These are phyloP conservation scores for Onchidella celtica DNA, from an alignment of 2,888 invertebrate species.

Conservation along the genomic window DNA sequence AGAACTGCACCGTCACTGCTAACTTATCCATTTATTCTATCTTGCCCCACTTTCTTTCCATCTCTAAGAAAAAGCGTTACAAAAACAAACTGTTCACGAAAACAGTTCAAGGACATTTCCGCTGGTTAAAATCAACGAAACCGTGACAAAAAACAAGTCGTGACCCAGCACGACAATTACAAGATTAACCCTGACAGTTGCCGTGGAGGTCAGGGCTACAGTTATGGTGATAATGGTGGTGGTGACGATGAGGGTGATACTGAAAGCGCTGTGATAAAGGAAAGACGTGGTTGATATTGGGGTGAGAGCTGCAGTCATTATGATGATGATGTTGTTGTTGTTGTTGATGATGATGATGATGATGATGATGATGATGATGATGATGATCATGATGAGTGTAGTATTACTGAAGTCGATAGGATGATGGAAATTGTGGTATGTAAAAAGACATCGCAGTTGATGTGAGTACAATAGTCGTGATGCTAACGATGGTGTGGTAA, in stretches of 20 bases:
- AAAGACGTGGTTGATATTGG: constrained; percentile 70
- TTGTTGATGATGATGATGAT: constrained; percentile 21
- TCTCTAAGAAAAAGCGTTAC: too few relatives aligned
- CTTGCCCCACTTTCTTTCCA: too few relatives aligned
- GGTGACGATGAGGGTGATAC: constrained; percentile 50
- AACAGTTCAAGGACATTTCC: too few relatives aligned
- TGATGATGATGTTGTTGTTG: constrained; percentile 76
- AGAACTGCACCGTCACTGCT: too few relatives aligned
- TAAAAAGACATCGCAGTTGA: constrained; percentile 63
- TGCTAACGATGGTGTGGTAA: not conserved
- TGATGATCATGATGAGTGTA: constrained; percentile 21
- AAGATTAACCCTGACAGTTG: too few relatives aligned
- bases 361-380: not conserved
- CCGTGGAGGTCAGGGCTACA: constrained; percentile 70
- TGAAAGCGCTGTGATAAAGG: constrained; percentile 74
- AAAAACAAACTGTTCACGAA: too few relatives aligned
- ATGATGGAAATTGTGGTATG: constrained; percentile 76
- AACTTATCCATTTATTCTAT: too few relatives aligned
- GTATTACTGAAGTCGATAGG: constrained; percentile 75
- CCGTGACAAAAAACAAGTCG: too few relatives aligned
- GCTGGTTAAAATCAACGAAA: too few relatives aligned
- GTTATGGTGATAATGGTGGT: not conserved
- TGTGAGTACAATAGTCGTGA: not conserved
- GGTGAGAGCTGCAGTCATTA: constrained; percentile 75
- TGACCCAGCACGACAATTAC: too few relatives aligned